A percentile compares a stretch with the other conserved stretches of the same genome.
These are phyloP conservation scores for Watsonalla cultraria DNA, from an alignment of 2,888 invertebrate genomes.

Conservation along the genomic window DNA sequence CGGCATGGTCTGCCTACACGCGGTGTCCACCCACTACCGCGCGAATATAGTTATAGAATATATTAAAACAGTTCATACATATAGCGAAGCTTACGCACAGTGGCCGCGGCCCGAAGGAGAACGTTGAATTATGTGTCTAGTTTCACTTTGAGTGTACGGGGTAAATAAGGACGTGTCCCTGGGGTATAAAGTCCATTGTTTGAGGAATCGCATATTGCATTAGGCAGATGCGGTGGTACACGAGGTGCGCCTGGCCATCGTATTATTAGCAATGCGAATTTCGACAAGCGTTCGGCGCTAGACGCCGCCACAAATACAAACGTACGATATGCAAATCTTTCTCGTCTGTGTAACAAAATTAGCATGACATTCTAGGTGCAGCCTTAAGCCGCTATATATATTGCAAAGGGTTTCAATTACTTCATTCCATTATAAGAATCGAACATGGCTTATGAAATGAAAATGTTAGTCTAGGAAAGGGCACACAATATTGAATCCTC, in stretches of 20 bases:
- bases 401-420: conserved; percentile 6
- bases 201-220: conserved; percentile 27
- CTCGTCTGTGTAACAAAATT: conserved; percentile 45
- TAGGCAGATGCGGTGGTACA: conserved; percentile 47
- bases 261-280: conserved; percentile 72
- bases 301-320: conserved; percentile 60
- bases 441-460: neutral
- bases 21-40: conserved; percentile 22
- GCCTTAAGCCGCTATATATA: conserved; percentile 19
- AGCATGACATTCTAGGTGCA: conserved; percentile 40
- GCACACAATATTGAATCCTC: neutral
- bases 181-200: conserved; percentile 41
- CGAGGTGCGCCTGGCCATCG: conserved; percentile 67
- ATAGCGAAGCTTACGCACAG: conserved; percentile 43
- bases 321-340: conserved; percentile 61
- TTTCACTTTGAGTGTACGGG: conserved; percentile 28
- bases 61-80: conserved; percentile 41
- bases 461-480: neutral
- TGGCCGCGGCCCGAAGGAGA: conserved; percentile 39
- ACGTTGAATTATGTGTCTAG: conserved; percentile 51
- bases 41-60: conserved; percentile 50
- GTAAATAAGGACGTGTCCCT: conserved; percentile 35
- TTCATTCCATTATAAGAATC: conserved; percentile 6
- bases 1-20: conserved; percentile 52
- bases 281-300: conserved; percentile 61